Evolutionary conservation across 2,888 invertebrate species (phyloP).

Genomic region (Rhimphoctona megacephalus): DNA sequence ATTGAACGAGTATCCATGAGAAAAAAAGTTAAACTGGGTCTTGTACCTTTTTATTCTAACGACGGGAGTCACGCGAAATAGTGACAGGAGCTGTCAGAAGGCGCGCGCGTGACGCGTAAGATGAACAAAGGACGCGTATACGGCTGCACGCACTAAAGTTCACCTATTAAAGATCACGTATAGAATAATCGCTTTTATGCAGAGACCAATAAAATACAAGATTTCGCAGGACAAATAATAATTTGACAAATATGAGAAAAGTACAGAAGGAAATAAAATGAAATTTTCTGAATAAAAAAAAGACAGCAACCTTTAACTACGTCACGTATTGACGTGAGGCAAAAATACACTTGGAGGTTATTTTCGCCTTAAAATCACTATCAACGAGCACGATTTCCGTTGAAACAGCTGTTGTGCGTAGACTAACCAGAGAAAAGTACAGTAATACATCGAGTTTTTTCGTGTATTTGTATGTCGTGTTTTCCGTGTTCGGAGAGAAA

Average conservation of each 20-base stretch:
- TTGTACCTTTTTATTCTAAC: constrained; percentile 30
- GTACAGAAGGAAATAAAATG: not conserved
- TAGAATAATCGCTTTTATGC: not conserved
- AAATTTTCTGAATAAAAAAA: not conserved
- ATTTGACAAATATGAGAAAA: not conserved
- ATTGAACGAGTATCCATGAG: not conserved
- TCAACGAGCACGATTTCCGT: constrained; percentile 58
- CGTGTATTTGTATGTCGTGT: constrained; percentile 37
- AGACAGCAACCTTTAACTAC: constrained; percentile 30
- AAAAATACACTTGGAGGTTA: constrained; percentile 41
- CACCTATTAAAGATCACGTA: constrained; percentile 4
- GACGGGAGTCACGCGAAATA: constrained; percentile 40
- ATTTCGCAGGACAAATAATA: not conserved
- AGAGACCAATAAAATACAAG: constrained; percentile 12
- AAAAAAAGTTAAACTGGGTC: constrained; percentile 33
- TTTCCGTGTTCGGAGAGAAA: constrained; percentile 61
- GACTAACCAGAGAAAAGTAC: constrained; percentile 54
- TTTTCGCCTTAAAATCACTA: constrained; percentile 51
- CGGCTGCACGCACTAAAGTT: constrained; percentile 26
- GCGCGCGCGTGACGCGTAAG: constrained; percentile 61
- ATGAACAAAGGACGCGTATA: constrained; percentile 69
- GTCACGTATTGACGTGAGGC: constrained; percentile 26
- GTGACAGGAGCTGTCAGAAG: constrained; percentile 68
- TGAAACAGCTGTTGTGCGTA: constrained; percentile 73
- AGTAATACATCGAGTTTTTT: constrained; percentile 37